Conservation (phyloP, 2,113 vertebrate genomes). For the Passerina amoena region DNA sequence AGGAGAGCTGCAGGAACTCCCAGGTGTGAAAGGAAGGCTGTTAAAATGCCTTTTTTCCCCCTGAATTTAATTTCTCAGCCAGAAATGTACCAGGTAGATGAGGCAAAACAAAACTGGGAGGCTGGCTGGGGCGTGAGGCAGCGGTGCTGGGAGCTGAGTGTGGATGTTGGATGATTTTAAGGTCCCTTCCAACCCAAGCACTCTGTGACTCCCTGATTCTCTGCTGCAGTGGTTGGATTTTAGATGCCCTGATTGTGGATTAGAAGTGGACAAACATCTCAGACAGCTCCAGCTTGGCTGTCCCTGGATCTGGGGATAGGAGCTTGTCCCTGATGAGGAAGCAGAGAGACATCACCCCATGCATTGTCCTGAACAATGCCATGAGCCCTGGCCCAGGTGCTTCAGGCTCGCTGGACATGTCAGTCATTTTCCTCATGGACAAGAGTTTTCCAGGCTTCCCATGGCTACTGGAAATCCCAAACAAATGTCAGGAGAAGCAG, state of each 20-base stretch:
- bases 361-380: background rate
- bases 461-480: background rate
- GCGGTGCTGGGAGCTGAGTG: background rate
- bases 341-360: background rate
- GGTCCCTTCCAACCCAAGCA: background rate
- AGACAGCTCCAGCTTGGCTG: accelerated
- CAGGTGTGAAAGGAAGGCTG: background rate
- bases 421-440: background rate
- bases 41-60: background rate
- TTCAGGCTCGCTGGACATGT: background rate
- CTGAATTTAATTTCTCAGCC: background rate
- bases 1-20: background rate
- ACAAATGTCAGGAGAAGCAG: background rate
- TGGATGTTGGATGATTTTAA: background rate
- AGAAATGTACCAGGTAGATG: background rate
- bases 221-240: background rate
- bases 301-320: background rate
- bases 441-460: background rate
- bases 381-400: background rate
- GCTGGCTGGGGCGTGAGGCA: background rate
- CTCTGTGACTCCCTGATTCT: background rate
- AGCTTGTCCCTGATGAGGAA: background rate
- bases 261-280: background rate
- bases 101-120: background rate
- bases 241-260: background rate